These are phyloP conservation scores for Andrena praecox DNA, from an alignment of 2,888 invertebrate genomes.

Conservation along the genomic window DNA sequence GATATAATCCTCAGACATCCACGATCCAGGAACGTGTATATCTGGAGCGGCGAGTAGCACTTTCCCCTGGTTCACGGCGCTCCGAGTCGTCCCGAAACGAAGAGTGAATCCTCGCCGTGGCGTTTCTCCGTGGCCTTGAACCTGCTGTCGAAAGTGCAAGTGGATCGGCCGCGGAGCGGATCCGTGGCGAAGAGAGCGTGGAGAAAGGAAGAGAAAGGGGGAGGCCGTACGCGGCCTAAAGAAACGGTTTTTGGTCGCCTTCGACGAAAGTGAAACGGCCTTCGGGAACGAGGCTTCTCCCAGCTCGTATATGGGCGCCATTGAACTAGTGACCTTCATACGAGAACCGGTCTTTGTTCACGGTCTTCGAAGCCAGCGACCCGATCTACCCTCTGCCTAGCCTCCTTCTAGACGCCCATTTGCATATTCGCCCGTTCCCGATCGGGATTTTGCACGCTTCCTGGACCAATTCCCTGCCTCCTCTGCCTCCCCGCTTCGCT, in stretches of 20 bases:
- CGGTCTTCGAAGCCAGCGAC: conserved; percentile 72
- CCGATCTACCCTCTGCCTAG: conserved; percentile 69
- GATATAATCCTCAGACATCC: too few species aligned
- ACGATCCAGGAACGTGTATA: conserved; percentile 35
- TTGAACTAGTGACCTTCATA: conserved; percentile 84
- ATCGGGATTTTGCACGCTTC: conserved; percentile 51
- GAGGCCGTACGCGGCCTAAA: conserved; percentile 37
- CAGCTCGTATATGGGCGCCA: conserved; percentile 70
- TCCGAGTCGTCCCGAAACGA: conserved; percentile 44
- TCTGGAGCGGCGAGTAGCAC: conserved; percentile 42
- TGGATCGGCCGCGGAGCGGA: conserved; percentile 60
- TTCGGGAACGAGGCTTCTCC: conserved; percentile 60
- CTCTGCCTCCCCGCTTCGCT: not conserved
- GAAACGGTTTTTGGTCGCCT: conserved; percentile 73
- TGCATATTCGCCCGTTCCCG: conserved; percentile 36
- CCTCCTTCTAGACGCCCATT: conserved; percentile 53
- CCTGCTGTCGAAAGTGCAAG: conserved; percentile 73
- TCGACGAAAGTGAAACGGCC: conserved; percentile 75
- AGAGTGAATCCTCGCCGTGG: conserved; percentile 54
- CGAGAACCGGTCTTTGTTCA: conserved; percentile 82
- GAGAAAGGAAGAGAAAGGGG: conserved; percentile 55
- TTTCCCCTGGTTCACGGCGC: conserved; percentile 71
- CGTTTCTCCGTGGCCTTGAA: conserved; percentile 62
- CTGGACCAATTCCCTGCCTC: conserved; percentile 40
- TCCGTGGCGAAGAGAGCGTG: conserved; percentile 29